A percentile compares a stretch with the other conserved stretches of the same genome.
Conservation (phyloP, 2,113 vertebrate genomes). For the Anarrhichthys ocellatus region DNA sequence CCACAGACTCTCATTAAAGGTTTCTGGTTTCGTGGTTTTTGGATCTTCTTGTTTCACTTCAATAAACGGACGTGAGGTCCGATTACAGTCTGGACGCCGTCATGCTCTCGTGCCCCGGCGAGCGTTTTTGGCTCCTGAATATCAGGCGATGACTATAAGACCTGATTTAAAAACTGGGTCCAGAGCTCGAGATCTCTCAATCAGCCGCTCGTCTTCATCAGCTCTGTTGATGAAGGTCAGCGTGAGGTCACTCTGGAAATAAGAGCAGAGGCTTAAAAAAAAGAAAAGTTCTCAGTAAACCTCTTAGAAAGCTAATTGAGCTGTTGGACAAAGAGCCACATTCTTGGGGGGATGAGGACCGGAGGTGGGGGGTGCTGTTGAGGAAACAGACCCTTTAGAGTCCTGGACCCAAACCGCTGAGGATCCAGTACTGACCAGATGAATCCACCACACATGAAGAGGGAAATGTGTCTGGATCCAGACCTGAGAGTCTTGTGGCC, state of each 20-base stretch:
- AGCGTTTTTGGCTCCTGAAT: background rate
- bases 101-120: background rate
- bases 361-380: background rate
- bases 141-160: background rate
- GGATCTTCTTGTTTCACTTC: background rate
- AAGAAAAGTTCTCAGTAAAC: constrained; percentile 52
- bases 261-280: constrained; percentile 38
- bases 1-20: no score
- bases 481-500: no score
- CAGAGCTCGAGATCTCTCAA: background rate
- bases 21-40: no score
- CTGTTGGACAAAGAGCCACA: constrained; percentile 51
- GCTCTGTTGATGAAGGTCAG: constrained; percentile 30
- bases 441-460: background rate
- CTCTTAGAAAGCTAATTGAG: constrained; percentile 64
- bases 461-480: background rate
- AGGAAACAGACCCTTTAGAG: background rate
- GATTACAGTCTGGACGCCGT: constrained; percentile 10
- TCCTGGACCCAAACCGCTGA: no score
- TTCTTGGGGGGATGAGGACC: constrained; percentile 65
- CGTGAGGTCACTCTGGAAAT: constrained; percentile 12
- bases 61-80: background rate
- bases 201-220: constrained; percentile 35
- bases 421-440: background rate
- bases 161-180: constrained; percentile 22